Conservation (phyloP, 2,888 invertebrate genomes). For the Carpatolechia fugitivella region DNA sequence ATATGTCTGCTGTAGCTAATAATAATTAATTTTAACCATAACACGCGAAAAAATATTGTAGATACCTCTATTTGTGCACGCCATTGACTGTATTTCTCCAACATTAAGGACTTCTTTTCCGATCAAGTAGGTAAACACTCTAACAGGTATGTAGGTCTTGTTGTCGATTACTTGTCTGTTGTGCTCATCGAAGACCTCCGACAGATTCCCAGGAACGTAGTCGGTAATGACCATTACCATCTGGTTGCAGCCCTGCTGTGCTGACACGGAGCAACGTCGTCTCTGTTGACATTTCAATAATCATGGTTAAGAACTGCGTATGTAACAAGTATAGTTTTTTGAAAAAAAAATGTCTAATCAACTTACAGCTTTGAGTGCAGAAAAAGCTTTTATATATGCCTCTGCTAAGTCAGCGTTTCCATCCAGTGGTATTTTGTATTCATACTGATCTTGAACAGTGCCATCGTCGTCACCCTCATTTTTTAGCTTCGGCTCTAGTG, state of each 20-base stretch:
- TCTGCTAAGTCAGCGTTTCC: conserved; percentile 91
- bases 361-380: conserved; percentile 85
- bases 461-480: not conserved
- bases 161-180: conserved; percentile 84
- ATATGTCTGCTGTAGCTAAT: no score
- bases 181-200: conserved; percentile 89
- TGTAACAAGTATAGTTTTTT: no score
- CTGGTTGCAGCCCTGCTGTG: conserved; percentile 89
- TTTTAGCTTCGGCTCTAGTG: conserved; percentile 70
- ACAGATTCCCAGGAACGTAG: conserved; percentile 92
- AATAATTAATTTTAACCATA: no score
- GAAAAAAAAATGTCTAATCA: not conserved
- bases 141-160: conserved; percentile 85
- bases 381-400: conserved; percentile 92
- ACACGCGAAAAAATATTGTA: no score
- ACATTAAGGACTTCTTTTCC: conserved; percentile 96
- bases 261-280: conserved; percentile 60
- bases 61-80: conserved; percentile 94
- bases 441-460: conserved; percentile 42
- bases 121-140: conserved; percentile 97
- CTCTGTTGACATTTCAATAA: conserved; percentile 33
- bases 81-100: conserved; percentile 94
- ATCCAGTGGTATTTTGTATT: conserved; percentile 80
- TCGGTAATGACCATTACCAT: conserved; percentile 98
- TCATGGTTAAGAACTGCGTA: no score